phyloP scores from a whole-genome alignment of 2,113 vertebrate genomes.

The Macrotis lagotis region DNA sequence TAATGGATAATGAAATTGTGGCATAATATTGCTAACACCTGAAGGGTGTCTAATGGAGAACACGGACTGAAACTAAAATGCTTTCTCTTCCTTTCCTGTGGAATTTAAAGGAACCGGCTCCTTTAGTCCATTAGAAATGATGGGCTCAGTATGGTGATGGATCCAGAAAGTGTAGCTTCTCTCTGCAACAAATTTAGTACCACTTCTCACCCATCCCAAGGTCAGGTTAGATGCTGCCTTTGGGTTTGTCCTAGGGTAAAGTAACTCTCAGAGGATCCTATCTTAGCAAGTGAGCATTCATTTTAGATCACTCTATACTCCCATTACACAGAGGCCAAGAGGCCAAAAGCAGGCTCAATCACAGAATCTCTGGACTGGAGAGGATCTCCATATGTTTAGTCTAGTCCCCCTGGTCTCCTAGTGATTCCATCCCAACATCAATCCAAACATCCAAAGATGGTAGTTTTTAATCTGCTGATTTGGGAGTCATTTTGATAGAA shows the following conservation, averaged over 20 bases:
- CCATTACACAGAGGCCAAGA: background rate
- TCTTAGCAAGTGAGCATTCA: background rate
- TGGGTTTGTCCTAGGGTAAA: background rate
- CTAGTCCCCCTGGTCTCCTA: background rate
- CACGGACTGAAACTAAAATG: slow-evolving; percentile 67
- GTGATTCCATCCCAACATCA: background rate
- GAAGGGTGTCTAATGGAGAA: slow-evolving; percentile 85
- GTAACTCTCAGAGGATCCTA: background rate
- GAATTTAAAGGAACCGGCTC: slow-evolving; percentile 73
- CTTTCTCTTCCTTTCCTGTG: slow-evolving; percentile 56
- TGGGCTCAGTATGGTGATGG: slow-evolving; percentile 7
- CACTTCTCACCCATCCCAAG: too few relatives aligned
- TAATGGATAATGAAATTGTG: slow-evolving; percentile 82
- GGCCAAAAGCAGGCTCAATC: background rate
- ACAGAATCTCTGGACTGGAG: background rate
- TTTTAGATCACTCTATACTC: background rate
- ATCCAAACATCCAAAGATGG: background rate
- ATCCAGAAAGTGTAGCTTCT: background rate
- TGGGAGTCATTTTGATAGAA: background rate
- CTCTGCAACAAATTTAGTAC: background rate
- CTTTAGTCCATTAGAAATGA: slow-evolving; percentile 37
- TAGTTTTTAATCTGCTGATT: background rate
- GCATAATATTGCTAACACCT: slow-evolving; percentile 82
- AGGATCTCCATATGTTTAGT: background rate
- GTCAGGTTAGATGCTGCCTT: background rate